A percentile compares a stretch with the other conserved stretches of the same genome.
These are phyloP conservation scores for Octopus sinensis DNA, from an alignment of 1,140 invertebrate genomes.

Conservation along the genomic window DNA sequence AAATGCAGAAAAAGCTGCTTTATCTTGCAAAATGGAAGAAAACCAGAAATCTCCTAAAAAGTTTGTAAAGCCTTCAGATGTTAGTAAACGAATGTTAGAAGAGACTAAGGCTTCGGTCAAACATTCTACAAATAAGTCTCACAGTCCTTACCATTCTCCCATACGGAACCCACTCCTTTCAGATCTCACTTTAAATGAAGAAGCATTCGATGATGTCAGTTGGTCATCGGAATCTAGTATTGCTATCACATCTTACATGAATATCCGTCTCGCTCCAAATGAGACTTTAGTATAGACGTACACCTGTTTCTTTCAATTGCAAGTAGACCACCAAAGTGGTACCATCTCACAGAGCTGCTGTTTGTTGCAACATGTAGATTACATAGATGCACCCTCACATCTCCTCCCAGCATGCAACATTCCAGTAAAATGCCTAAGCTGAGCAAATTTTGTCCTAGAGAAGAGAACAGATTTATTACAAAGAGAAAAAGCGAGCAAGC, in stretches of 20 bases:
- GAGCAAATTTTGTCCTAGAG: too few relatives aligned
- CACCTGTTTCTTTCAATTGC: background rate
- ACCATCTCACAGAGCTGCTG: too few relatives aligned
- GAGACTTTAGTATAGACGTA: conserved; percentile 6
- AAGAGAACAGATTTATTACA: too few relatives aligned
- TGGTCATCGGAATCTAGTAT: conserved; percentile 10
- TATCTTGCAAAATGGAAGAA: background rate
- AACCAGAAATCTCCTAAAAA: background rate
- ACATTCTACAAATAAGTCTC: background rate
- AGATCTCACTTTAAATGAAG: background rate
- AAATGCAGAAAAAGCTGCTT: background rate
- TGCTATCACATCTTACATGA: background rate
- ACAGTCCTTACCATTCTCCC: background rate
- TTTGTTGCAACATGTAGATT: too few relatives aligned
- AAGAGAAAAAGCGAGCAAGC: too few relatives aligned
- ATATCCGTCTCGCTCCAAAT: conserved; percentile 6
- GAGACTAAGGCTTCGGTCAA: background rate
- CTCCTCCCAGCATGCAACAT: too few relatives aligned
- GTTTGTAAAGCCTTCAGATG: background rate
- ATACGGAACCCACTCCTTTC: background rate
- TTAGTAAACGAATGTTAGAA: background rate
- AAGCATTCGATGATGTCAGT: conserved; percentile 2
- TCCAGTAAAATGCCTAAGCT: too few relatives aligned
- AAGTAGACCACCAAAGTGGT: too few relatives aligned
- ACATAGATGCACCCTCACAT: too few relatives aligned